Base-by-base conservation (phyloP, 2,113 vertebrate species). In the Natator depressus region DNA sequence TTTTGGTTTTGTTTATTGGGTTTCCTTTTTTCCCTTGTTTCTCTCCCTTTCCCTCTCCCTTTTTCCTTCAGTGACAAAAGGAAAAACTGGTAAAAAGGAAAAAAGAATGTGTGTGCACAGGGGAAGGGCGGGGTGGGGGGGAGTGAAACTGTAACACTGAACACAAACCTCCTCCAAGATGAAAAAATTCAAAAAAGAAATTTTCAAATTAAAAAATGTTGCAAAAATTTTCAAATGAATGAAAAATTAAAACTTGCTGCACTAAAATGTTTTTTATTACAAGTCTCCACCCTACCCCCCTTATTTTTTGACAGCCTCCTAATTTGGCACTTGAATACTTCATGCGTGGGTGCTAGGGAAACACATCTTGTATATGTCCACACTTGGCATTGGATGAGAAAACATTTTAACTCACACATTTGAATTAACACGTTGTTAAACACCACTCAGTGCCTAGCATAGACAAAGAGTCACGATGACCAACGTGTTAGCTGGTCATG, bases 401-500 rank as follows among this genome's bases (percentile, higher is more conserved):
- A 87, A 51, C 24, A 42, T 22, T 3, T 38, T 42, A 78, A 82
- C 79, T 88, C 72, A 10, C 10, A 42, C 10, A 10, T 75, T 75
- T 25, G 38, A 24, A 24, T 46, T 76, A 76, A 76, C 65, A 72
- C 12, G 20, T 12, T 75, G n/a, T 75, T 75, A 75, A 46, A 38
- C 38, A 46, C 24, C 72, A 46, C 38, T 76, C 62, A n/a, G 16
- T 17, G 14, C 31, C 35, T 69, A 69, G 62, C 13, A 1, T 69
- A 69, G 35, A 69, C 31, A 69, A 65, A 35, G 62, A 69, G 35
- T 19, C 35, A 16, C 7, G 35, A n/a, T 17, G 35, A n/a, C 31
- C 35, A 19, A 19, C 85, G 35, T 1, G 1, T 1, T 59, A 13
- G 0, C 5, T 2, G 2, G 10, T 69, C n/a, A 83, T 35, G 80